phyloP scores from a whole-genome alignment of 2,113 vertebrate species.

The Delphinapterus leucas region DNA sequence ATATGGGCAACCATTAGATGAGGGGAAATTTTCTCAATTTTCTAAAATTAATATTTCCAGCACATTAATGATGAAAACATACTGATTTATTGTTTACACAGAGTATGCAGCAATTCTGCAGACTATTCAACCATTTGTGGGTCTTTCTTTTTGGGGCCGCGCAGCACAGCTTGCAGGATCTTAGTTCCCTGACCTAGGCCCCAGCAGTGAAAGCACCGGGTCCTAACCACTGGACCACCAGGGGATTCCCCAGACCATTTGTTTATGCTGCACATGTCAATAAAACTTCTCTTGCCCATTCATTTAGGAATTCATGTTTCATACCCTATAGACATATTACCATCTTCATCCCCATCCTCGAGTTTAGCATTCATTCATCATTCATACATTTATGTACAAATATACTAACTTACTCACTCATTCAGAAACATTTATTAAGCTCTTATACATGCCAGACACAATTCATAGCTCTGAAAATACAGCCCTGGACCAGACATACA shows the following conservation, averaged over 20 bases:
- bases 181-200: not conserved
- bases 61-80: not conserved
- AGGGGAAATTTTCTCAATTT: not conserved
- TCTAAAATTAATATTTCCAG: not conserved
- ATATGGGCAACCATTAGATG: not conserved
- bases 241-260: not conserved
- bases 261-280: not conserved
- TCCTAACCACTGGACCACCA: accelerated
- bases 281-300: not conserved
- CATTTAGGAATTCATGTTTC: not conserved
- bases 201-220: not conserved
- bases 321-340: not conserved
- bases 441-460: not conserved
- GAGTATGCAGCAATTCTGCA: not conserved
- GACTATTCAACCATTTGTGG: not conserved
- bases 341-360: not conserved
- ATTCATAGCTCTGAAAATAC: not conserved
- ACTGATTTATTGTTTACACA: not conserved
- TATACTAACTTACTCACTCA: not conserved
- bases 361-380: not conserved
- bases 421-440: not conserved
- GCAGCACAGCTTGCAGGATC: not conserved
- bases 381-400: not conserved
- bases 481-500: not conserved
- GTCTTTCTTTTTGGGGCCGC: not conserved